phyloP scores from a whole-genome alignment of 2,113 vertebrate species.

The Epinephelus lanceolatus region DNA sequence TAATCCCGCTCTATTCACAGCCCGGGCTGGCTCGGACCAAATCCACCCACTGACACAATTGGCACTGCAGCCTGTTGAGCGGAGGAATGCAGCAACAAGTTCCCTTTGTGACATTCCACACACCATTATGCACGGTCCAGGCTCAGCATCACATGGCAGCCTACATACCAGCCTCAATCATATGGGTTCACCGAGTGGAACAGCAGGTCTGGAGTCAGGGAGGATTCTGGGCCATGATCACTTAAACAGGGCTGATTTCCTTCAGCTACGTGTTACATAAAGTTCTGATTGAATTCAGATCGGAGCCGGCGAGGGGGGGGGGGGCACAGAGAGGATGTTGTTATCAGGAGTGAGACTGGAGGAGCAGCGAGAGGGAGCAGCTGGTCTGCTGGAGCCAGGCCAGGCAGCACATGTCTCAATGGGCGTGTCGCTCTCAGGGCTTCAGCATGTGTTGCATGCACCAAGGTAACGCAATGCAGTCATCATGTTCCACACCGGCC shows the following conservation, averaged over 20 bases:
- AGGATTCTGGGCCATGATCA: background rate
- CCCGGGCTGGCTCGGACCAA: conserved; percentile 51
- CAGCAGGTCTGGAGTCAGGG: conserved; percentile 1
- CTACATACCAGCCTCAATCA: conserved; percentile 59
- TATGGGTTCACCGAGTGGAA: conserved; percentile 26
- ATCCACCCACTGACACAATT: conserved; percentile 81
- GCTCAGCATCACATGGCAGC: conserved; percentile 73
- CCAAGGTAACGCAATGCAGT: conserved; percentile 83
- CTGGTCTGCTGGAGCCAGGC: conserved; percentile 72
- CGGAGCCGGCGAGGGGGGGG: background rate
- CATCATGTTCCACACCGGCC: conserved; percentile 56
- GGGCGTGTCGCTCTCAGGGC: conserved; percentile 71
- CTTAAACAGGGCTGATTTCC: background rate
- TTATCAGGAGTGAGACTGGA: conserved; percentile 63
- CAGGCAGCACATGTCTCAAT: conserved; percentile 80
- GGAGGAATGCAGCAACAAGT: conserved; percentile 83
- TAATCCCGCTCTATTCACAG: conserved; percentile 74
- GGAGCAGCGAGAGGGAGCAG: conserved; percentile 68
- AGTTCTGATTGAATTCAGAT: conserved; percentile 53
- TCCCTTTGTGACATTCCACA: conserved; percentile 82
- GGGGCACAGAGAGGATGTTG: conserved; percentile 34
- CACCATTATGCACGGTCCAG: conserved; percentile 65
- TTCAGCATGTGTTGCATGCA: conserved; percentile 79
- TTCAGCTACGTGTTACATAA: conserved; percentile 4
- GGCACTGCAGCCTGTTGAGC: conserved; percentile 76